These are phyloP conservation scores for Neomorphus geoffroyi DNA, from an alignment of 2,797 vertebrate genomes.

Conservation along the genomic window DNA sequence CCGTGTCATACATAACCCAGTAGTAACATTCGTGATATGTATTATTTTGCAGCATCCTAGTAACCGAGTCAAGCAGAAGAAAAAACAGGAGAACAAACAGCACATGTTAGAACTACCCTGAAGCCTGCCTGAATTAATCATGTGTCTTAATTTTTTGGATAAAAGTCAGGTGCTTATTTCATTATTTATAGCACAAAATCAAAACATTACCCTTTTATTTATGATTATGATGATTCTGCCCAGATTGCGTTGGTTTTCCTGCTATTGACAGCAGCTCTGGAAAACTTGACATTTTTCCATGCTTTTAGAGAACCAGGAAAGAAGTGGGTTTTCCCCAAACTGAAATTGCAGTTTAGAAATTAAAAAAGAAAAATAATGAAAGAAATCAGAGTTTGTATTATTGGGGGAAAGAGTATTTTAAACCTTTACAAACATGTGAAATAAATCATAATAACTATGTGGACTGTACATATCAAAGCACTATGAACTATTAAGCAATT, in stretches of 20 bases:
- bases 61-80: not conserved
- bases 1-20: rapidly evolving
- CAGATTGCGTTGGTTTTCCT: conserved; percentile 30
- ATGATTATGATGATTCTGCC: conserved; percentile 16
- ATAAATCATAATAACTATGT: not conserved
- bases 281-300: not conserved
- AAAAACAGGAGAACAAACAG: not conserved
- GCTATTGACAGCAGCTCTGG: not conserved
- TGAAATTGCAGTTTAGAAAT: not conserved
- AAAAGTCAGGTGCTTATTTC: conserved; percentile 48
- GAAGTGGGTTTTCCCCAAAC: not conserved
- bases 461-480: not conserved
- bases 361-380: not conserved
- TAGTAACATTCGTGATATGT: rapidly evolving
- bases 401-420: not conserved
- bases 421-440: not conserved
- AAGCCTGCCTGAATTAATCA: conserved; percentile 57
- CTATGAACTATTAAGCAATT: not conserved
- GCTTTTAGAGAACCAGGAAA: not conserved
- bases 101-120: not conserved
- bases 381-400: not conserved
- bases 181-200: conserved; percentile 53
- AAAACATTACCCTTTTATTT: conserved; percentile 55
- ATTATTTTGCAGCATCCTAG: not conserved
- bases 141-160: conserved; percentile 46